Evolutionary conservation across 2,888 invertebrate genomes (phyloP), one percentile per base, ranked within the genome.

Genomic region (Smittia sp.): DNA sequence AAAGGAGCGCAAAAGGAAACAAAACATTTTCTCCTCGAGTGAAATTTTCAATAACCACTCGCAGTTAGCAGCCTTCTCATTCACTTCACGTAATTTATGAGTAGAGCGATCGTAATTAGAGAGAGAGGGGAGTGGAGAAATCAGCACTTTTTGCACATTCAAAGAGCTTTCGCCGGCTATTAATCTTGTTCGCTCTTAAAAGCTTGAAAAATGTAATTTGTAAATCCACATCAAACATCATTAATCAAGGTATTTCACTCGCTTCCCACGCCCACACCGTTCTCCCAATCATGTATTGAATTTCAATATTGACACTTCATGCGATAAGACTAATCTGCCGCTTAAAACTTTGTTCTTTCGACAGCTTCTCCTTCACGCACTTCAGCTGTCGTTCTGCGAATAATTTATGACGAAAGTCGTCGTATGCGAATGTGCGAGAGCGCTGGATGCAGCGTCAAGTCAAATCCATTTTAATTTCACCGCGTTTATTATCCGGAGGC

Each of bases 141-240:
- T 72, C 72, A 72, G 72, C 72, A 62, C 38, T 72, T 72, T 72
- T 38, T 32, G 39, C 52, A 54, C 39, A 62, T n/a, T 24, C 25
- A 27, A 4, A 72, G 32, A 62, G 72, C 72, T 72, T 62, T 24
- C 27, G 25, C 15, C 25, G 58, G 58, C 72, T 72, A 72, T 72
- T 72, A 72, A 72, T 72, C 72, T 72, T 72, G 39, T 20, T 62
- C 7, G 22, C 41, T 68, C 24, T 69, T 52, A 27, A 69, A 69
- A 69, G 46, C 41, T 68, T 41, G 68, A 72, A 62, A 72, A 72
- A 62, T 72, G 72, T 72, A 72, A 72, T 72, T 72, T 72, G 72
- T 72, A 62, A 70, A 72, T 72, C 62, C 72, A 72, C 62, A 72
- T 72, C 72, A 72, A 72, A 72, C 72, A 72, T 72, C 72, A 72